Conservation (phyloP, 2,888 invertebrate genomes). For the Catocala fraxini region DNA sequence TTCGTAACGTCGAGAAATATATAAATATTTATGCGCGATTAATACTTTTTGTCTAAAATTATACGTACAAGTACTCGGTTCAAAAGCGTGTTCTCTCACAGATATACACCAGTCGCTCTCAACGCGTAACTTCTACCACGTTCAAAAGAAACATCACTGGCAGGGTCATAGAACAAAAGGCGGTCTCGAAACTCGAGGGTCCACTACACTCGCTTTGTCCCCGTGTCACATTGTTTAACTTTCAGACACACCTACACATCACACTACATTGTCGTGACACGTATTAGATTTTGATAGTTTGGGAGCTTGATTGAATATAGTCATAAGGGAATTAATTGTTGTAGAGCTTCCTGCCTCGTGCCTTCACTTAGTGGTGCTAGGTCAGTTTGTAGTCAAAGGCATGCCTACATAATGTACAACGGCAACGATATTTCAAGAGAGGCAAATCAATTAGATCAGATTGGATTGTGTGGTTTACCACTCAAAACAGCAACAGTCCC, state of each 20-base stretch:
- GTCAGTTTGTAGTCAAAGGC: too few relatives aligned
- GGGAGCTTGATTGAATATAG: constrained; percentile 7
- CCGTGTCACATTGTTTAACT: constrained; percentile 79
- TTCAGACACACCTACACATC: constrained; percentile 52
- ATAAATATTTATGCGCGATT: too few relatives aligned
- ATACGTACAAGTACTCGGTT: too few relatives aligned
- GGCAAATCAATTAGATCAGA: too few relatives aligned
- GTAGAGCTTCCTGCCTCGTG: background rate
- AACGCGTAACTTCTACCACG: constrained; percentile 40
- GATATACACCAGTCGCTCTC: constrained; percentile 8
- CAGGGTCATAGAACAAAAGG: constrained; percentile 75
- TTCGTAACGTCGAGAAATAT: too few relatives aligned
- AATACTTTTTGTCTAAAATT: too few relatives aligned
- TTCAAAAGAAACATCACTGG: constrained; percentile 69
- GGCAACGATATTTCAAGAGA: too few relatives aligned
- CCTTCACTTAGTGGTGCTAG: too few relatives aligned
- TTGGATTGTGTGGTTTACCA: too few relatives aligned
- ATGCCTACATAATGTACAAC: too few relatives aligned
- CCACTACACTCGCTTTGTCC: constrained; percentile 79
- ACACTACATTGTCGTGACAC: constrained; percentile 12
- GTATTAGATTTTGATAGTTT: constrained; percentile 19
- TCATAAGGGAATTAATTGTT: background rate
- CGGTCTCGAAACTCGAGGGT: constrained; percentile 66
- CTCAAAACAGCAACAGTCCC: too few relatives aligned
- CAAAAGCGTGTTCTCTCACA: background rate